Evolutionary conservation across 1,140 invertebrate species (phyloP).

Genomic region (Diprion similis): DNA sequence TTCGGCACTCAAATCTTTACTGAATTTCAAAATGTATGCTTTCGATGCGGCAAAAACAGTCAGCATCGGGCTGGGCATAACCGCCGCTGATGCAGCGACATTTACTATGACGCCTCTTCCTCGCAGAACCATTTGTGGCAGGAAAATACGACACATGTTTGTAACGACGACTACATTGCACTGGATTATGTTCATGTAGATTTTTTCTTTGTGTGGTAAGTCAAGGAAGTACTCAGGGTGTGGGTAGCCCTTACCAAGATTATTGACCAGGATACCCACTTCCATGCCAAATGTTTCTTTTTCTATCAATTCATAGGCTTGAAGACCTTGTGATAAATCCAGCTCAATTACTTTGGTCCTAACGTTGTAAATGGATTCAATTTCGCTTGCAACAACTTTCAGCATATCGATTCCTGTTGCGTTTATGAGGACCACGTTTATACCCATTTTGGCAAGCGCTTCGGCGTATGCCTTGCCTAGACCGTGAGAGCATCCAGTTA

Average conservation of each 20-base stretch:
- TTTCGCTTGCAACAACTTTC: conserved; percentile 47
- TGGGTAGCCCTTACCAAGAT: conserved; percentile 72
- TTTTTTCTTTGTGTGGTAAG: conserved; percentile 48
- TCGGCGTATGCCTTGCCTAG: conserved; percentile 86
- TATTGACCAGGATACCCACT: conserved; percentile 74
- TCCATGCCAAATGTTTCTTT: conserved; percentile 65
- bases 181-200: conserved; percentile 68
- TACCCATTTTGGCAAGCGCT: conserved; percentile 77
- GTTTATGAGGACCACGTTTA: conserved; percentile 88
- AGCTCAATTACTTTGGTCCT: conserved; percentile 81
- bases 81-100: conserved; percentile 68
- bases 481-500: conserved; percentile 89
- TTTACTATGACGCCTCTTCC: conserved; percentile 73
- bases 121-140: conserved; percentile 70
- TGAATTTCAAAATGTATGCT: conserved; percentile 71
- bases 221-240: conserved; percentile 66
- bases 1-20: conserved; percentile 65
- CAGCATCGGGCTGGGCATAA: conserved; percentile 64
- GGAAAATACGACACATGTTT: conserved; percentile 77
- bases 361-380: conserved; percentile 73
- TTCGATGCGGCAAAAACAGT: conserved; percentile 64
- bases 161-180: conserved; percentile 79
- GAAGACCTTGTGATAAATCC: conserved; percentile 72
- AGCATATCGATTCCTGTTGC: conserved; percentile 79
- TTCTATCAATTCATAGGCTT: conserved; percentile 62